Evolutionary conservation across 2,113 vertebrate genomes (phyloP), one percentile per base, ranked within the genome.

Genomic region (Podocnemis expansa): DNA sequence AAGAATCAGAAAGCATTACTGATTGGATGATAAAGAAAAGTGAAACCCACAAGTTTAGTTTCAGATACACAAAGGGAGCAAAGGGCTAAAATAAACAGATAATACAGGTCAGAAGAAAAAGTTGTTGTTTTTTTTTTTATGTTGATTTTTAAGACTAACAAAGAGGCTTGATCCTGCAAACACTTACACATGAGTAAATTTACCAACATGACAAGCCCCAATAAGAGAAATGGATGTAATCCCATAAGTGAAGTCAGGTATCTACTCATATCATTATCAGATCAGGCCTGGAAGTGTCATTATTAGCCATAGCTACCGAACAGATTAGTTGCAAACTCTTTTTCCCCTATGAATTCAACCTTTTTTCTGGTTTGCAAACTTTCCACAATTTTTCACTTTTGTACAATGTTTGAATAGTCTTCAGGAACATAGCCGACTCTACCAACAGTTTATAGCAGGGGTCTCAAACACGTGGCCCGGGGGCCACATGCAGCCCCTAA

Each of bases 291-390:
- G 24, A 89, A 19, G 80, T 5, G 41, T 2, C 8, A 0, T 41
- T 81, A 63, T 41, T 84, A 88, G 70, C 60, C 60, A 49, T 5
- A 41, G 3, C 13, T 89, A 47, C 67, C n/a, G 34, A 95, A 80
- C 12, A 75, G 0, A 0, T 2, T 93, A 91, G 51, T 5, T 0
- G 75, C 60, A 82, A 91, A 1, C 0, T 8, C 5, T 73, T 82
- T 91, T 88, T n/a, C 31, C 55, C 5, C 38, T 43, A 4, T 86
- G 6, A 78, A 80, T 29, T 87, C 1, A 49, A 7, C 5, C 70
- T 4, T 76, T 82, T 90, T 84, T 6, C 8, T 5, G 4, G 52
- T 49, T 13, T 52, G 51, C 21, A 94, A 31, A 29, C 7, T 34
- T 19, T 13, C 0, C 0, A 3, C 13, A 88, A 9, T 41, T 92